Evolutionary conservation across 2,797 vertebrate genomes (phyloP).

Genomic region (Picus viridis): DNA sequence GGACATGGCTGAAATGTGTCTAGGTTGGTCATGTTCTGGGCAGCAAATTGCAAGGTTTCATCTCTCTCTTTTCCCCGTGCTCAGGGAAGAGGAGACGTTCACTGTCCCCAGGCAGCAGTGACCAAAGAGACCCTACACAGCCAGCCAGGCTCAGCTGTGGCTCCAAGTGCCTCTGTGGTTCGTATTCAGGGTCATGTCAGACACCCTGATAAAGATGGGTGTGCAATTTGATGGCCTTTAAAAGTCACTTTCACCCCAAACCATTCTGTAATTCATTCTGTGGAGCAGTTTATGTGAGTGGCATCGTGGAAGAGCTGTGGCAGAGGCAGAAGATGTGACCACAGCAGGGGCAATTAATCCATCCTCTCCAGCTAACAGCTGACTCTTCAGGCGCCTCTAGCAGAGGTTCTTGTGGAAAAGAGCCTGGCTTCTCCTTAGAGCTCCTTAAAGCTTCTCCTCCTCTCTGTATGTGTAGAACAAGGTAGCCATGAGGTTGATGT

Average conservation of each 20-base stretch:
- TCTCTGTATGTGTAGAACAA: neutral
- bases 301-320: neutral
- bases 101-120: accelerated
- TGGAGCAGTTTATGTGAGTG: neutral
- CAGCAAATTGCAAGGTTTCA: neutral
- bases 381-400: neutral
- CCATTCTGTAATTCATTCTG: too few species aligned
- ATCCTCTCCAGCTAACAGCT: neutral
- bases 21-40: accelerated
- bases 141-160: neutral
- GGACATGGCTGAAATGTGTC: accelerated
- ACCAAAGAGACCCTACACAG: neutral
- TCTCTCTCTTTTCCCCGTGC: neutral
- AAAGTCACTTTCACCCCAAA: too few species aligned
- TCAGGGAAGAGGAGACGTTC: accelerated
- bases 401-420: neutral
- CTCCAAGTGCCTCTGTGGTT: neutral
- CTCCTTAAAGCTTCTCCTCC: neutral
- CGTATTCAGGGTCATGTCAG: neutral
- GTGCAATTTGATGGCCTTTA: neutral
- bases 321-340: neutral
- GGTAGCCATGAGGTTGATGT: neutral
- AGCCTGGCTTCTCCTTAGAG: neutral
- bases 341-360: neutral
- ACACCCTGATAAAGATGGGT: neutral